Evolutionary conservation across 1,140 invertebrate genomes (phyloP), one percentile per base, ranked within the genome.

Genomic region (Pogonomyrmex barbatus): DNA sequence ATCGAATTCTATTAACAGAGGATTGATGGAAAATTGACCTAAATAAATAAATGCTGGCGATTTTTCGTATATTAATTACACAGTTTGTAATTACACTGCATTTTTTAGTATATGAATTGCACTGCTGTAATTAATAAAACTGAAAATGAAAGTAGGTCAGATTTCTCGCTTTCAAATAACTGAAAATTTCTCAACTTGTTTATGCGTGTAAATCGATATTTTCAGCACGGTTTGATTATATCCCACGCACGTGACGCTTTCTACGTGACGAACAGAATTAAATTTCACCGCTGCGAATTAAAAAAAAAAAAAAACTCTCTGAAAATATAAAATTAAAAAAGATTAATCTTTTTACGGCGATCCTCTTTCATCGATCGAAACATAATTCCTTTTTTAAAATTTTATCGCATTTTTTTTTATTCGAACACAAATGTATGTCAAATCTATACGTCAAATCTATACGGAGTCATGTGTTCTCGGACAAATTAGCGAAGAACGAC

Each of bases 21-120:
- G 10, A 24, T 50, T 42, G n/a, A 73, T 75, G 79, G 39, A 73
- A 83, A 75, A 30, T 83, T 75, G 14, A 30, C 47, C n/a, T 14
- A 1, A 60, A 56, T 58, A 62, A 73, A 75, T 60, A 24, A 83
- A 60, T 24, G 78, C 10, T 50, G 42, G 42, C 42, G 17, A 47
- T 68, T 56, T 63, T 73, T 58, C 33, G 42, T 60, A 17, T 12
- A 60, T 83, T 73, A 73, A 83, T 73, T 83, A 73, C 33, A 12
- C 36, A 2, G 24, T 24, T 24, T 24, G 24, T 24, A 24, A 24
- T 24, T 24, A 24, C 24, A 24, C 24, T 24, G 24, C 0, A 24
- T 24, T 68, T 56, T 63, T 73, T 58, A 17, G 30, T 60, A 17
- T 12, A 60, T 83, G 60, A 73, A 83, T 73, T 83, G 60, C 33